A percentile compares a stretch with the other conserved stretches of the same genome.
These are phyloP conservation scores for Agrochola lota DNA, from an alignment of 2,888 invertebrate genomes.

Conservation along the genomic window DNA sequence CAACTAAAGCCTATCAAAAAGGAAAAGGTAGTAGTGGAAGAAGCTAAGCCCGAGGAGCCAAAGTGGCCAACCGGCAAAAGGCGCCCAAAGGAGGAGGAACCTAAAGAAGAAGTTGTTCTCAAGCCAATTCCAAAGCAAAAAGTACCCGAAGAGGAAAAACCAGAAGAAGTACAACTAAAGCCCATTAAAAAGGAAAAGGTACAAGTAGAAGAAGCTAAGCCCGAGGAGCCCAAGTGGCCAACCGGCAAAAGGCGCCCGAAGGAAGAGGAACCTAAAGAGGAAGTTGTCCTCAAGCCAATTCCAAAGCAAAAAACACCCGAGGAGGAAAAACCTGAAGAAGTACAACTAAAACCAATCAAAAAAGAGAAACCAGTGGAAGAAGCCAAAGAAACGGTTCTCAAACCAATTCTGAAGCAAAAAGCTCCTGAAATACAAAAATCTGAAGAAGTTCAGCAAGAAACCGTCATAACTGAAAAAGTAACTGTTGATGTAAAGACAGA, in stretches of 20 bases:
- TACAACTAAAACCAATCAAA: conserved; percentile 7
- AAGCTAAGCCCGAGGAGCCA: conserved; percentile 23
- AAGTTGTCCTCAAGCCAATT: conserved; percentile 14
- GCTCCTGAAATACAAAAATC: conserved; percentile 8
- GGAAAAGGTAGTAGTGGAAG: conserved; percentile 24
- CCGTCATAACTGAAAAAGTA: conserved; percentile 17
- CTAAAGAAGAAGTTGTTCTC: not conserved
- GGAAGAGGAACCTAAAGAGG: conserved; percentile 20
- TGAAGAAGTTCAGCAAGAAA: conserved; percentile 20
- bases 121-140: conserved; percentile 4
- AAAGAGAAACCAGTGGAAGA: conserved; percentile 68
- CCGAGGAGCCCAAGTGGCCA: conserved; percentile 21
- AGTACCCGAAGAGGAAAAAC: conserved; percentile 7
- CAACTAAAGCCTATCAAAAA: conserved; percentile 19
- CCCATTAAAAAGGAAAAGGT: conserved; percentile 5
- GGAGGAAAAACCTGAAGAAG: conserved; percentile 20
- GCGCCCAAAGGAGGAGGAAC: conserved; percentile 15
- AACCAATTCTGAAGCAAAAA: conserved; percentile 42
- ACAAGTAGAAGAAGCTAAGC: conserved; percentile 9
- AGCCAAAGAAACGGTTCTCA: conserved; percentile 19
- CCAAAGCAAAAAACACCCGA: conserved; percentile 7
- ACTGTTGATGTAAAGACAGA: conserved; percentile 37
- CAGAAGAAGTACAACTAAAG: conserved; percentile 14
- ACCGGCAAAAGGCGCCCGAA: conserved; percentile 16
- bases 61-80: conserved; percentile 17